Percentiles rank a stretch among this genome's conserved stretches.
Evolutionary conservation across 1,140 invertebrate species (phyloP).

Genomic region (Tetragonula clypearis): DNA sequence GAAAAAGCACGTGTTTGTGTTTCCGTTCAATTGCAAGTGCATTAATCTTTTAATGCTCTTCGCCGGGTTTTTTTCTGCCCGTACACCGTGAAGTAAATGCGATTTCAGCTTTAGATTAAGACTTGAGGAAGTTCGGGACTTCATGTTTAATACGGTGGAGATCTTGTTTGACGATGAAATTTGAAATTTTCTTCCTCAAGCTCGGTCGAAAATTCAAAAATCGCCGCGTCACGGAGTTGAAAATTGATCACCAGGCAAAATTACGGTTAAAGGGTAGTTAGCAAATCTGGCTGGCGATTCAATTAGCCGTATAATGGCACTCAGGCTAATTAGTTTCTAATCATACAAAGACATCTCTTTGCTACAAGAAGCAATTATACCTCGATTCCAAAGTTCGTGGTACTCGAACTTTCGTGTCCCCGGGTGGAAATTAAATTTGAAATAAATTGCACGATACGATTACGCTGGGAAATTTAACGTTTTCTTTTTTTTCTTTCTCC

Average conservation of each 20-base stretch:
- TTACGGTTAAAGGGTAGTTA: not conserved
- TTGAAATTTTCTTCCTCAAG: not conserved
- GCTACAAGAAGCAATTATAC: not conserved
- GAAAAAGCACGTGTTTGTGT: not conserved
- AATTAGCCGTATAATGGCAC: not conserved
- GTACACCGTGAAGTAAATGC: not conserved
- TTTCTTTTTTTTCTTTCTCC: too few species aligned
- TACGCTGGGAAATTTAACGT: not conserved
- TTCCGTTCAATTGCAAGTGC: not conserved
- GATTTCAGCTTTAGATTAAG: not conserved
- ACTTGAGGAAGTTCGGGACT: not conserved
- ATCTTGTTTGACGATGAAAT: not conserved
- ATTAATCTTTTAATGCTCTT: not conserved
- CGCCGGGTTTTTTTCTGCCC: not conserved
- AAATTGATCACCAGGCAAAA: not conserved
- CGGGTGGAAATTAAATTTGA: not conserved
- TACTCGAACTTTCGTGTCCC: not conserved
- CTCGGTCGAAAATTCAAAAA: not conserved
- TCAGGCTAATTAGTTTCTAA: not conserved
- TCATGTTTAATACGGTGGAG: not conserved
- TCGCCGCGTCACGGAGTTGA: not conserved
- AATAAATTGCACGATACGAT: not conserved
- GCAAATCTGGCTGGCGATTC: not conserved
- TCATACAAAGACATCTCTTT: constrained; percentile 1
- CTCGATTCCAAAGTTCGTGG: not conserved